Percentiles rank a stretch among this genome's conserved stretches.
Conservation (phyloP, 1,140 invertebrate species). For the Chrysomallon squamiferum region DNA sequence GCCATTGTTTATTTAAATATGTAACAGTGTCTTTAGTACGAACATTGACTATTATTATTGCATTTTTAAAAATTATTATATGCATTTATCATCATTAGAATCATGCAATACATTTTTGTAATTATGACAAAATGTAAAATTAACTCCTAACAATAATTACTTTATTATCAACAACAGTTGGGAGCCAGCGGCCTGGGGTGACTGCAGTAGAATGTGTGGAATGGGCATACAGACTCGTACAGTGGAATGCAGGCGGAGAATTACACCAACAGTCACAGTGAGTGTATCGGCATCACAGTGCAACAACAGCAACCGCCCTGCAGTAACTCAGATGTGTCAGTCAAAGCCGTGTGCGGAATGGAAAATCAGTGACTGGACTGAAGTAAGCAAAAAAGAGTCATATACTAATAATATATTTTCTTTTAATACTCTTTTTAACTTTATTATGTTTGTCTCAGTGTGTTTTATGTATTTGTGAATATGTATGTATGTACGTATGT, state of each 20-base stretch:
- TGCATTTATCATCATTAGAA: no score
- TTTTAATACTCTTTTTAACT: background rate
- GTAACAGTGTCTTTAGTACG: no score
- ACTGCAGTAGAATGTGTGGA: slow-evolving; percentile 66
- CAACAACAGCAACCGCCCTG: slow-evolving; percentile 67
- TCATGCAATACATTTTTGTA: no score
- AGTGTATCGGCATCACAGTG: slow-evolving; percentile 60
- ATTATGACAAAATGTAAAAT: no score
- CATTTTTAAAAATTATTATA: no score
- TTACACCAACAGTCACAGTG: slow-evolving; percentile 29
- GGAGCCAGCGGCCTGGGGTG: slow-evolving; percentile 54
- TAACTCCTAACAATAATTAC: no score
- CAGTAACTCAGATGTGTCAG: slow-evolving; percentile 70
- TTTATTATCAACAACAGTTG: no score
- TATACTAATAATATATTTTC: background rate
- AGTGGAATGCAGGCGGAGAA: slow-evolving; percentile 57
- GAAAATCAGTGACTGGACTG: slow-evolving; percentile 74
- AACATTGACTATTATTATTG: no score
- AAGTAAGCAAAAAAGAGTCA: slow-evolving; percentile 57
- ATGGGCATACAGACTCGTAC: slow-evolving; percentile 63
- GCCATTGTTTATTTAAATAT: no score
- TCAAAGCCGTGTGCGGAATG: slow-evolving; percentile 72
- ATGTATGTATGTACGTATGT: no score
- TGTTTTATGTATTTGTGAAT: background rate
- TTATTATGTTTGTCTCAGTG: background rate